These are phyloP conservation scores for Periphyllus acericola DNA, from an alignment of 2,888 invertebrate genomes.

Conservation along the genomic window DNA sequence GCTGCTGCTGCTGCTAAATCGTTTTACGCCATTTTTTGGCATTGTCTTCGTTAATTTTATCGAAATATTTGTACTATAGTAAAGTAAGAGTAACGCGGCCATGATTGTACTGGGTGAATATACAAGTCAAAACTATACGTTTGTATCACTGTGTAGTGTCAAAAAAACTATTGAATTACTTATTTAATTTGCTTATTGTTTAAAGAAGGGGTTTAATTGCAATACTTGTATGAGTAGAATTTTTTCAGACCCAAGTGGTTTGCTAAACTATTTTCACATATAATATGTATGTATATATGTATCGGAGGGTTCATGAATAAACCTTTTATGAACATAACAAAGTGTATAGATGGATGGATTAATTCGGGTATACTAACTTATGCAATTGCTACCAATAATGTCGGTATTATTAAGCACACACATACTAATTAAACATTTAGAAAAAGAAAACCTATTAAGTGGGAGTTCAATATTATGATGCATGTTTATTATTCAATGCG, in stretches of 20 bases:
- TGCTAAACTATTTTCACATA: neutral
- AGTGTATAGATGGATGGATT: neutral
- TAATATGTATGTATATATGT: neutral
- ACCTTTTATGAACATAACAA: neutral
- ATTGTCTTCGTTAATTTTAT: constrained; percentile 13
- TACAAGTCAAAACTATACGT: neutral
- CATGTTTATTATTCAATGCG: constrained; percentile 15
- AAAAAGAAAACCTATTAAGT: neutral
- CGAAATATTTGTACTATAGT: constrained; percentile 11
- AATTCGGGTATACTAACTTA: neutral
- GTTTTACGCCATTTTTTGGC: constrained; percentile 14
- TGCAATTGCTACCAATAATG: neutral
- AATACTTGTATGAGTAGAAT: neutral
- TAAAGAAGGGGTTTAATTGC: neutral
- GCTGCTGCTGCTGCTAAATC: neutral
- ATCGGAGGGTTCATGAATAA: neutral
- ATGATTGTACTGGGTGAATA: constrained; percentile 65
- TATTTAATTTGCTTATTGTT: neutral
- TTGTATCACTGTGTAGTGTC: neutral
- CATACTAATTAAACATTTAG: neutral
- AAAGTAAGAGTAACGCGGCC: constrained; percentile 62
- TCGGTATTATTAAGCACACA: neutral
- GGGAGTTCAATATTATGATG: constrained; percentile 3
- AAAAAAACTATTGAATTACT: neutral
- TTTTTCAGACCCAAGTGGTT: neutral